Percentiles rank a stretch among this genome's conserved stretches.
Evolutionary conservation across 2,888 invertebrate species (phyloP).

Genomic region (Kuschelorhynchus macadamiae): DNA sequence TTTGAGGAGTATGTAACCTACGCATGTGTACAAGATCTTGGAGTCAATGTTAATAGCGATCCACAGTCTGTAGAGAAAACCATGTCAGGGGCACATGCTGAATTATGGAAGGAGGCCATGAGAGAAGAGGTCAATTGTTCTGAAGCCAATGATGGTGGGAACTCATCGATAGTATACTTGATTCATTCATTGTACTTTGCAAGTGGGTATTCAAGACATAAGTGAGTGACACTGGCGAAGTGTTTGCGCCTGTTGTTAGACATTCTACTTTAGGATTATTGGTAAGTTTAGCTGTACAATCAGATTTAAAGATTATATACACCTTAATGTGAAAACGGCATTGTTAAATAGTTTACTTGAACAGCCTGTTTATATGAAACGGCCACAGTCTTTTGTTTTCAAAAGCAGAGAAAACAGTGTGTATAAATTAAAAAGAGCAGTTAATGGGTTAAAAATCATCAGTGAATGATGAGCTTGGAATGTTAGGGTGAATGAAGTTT

Average conservation of each 20-base stretch:
- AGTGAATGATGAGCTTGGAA: too few relatives aligned
- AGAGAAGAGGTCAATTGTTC: not conserved
- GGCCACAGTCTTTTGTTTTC: too few relatives aligned
- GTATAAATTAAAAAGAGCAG: too few relatives aligned
- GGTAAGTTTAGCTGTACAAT: too few relatives aligned
- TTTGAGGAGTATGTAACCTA: slow-evolving; percentile 44
- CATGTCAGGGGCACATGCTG: slow-evolving; percentile 43
- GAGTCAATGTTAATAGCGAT: slow-evolving; percentile 39
- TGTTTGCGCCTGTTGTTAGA: not conserved
- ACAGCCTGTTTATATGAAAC: too few relatives aligned
- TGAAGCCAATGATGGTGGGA: slow-evolving; percentile 52
- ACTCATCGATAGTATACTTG: slow-evolving; percentile 31
- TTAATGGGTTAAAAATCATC: too few relatives aligned
- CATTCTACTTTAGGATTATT: too few relatives aligned
- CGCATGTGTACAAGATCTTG: slow-evolving; percentile 37
- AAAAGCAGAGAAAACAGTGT: too few relatives aligned
- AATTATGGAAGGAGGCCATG: slow-evolving; percentile 49
- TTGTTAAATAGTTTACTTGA: too few relatives aligned
- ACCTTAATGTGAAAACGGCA: too few relatives aligned
- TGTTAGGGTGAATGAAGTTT: too few relatives aligned
- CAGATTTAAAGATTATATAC: too few relatives aligned
- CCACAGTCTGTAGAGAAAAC: slow-evolving; percentile 36
- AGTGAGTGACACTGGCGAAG: slow-evolving; percentile 12
- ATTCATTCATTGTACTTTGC: slow-evolving; percentile 15
- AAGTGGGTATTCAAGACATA: slow-evolving; percentile 50